A percentile compares a stretch with the other conserved stretches of the same genome.
Evolutionary conservation across 2,797 vertebrate genomes (phyloP).

Genomic region (Mus caroli): DNA sequence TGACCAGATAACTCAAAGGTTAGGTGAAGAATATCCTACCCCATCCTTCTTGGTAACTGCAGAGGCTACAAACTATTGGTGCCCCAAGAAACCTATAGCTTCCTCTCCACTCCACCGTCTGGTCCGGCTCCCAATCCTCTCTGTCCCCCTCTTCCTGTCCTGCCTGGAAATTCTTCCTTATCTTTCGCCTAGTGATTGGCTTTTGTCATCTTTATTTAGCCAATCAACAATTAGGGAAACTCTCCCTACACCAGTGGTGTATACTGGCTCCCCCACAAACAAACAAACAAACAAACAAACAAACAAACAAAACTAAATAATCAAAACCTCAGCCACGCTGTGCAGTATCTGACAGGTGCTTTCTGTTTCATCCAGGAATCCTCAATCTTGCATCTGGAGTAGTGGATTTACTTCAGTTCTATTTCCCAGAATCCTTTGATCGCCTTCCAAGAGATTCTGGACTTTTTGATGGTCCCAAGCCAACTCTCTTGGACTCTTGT

Average conservation of each 20-base stretch:
- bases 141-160: neutral
- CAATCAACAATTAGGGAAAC: neutral
- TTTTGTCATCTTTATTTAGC: neutral
- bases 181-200: neutral
- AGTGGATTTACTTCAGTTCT: constrained; percentile 91
- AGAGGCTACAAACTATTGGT: neutral
- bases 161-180: neutral
- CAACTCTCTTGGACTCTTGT: constrained; percentile 90
- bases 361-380: constrained; percentile 86
- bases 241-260: neutral
- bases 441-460: constrained; percentile 90
- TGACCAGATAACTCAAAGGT: neutral
- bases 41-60: neutral
- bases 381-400: constrained; percentile 90
- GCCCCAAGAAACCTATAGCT: neutral
- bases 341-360: neutral
- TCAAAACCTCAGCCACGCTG: neutral
- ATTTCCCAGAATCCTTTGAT: constrained; percentile 92
- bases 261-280: neutral
- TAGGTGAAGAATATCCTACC: neutral
- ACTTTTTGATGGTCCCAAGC: constrained; percentile 91
- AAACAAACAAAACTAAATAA: neutral
- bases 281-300: too few species aligned
- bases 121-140: neutral
- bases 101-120: neutral